These are phyloP conservation scores for Ibidorhyncha struthersii DNA, from an alignment of 2,113 vertebrate species.

Conservation along the genomic window DNA sequence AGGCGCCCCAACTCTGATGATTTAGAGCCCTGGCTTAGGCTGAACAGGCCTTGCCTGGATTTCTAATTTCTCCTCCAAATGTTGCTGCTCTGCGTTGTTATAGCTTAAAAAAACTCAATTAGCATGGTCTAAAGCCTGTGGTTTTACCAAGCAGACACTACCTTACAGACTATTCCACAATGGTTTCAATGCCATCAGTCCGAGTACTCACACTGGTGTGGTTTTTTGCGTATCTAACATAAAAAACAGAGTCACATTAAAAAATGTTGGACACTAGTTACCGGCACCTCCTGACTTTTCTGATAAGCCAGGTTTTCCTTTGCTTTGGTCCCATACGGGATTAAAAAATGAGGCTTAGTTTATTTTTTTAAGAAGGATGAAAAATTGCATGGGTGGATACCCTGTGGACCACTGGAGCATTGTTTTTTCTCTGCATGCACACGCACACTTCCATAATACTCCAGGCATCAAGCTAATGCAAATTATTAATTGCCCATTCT, in stretches of 20 bases:
- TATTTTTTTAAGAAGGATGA: not conserved
- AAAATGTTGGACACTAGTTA: not conserved
- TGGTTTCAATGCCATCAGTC: too few species aligned
- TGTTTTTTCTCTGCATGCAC: not conserved
- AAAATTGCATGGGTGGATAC: not conserved
- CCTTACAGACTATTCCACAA: too few species aligned
- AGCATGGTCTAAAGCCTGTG: rapidly evolving
- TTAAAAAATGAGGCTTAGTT: not conserved
- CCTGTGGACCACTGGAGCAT: too few species aligned
- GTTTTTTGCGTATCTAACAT: not conserved
- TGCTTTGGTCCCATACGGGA: not conserved
- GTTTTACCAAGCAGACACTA: not conserved
- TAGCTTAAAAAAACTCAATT: not conserved
- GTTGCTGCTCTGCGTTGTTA: not conserved
- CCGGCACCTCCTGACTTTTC: not conserved
- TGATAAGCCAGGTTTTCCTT: not conserved
- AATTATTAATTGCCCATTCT: slow-evolving; percentile 2
- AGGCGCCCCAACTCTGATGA: not conserved
- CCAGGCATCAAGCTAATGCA: not conserved
- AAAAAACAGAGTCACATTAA: not conserved
- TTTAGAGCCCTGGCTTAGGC: not conserved
- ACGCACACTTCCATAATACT: not conserved
- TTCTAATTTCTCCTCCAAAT: not conserved
- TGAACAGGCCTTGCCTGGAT: not conserved
- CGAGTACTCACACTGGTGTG: not conserved